These are phyloP conservation scores for Bos indicus DNA, from an alignment of 2,113 vertebrate species.

Conservation along the genomic window DNA sequence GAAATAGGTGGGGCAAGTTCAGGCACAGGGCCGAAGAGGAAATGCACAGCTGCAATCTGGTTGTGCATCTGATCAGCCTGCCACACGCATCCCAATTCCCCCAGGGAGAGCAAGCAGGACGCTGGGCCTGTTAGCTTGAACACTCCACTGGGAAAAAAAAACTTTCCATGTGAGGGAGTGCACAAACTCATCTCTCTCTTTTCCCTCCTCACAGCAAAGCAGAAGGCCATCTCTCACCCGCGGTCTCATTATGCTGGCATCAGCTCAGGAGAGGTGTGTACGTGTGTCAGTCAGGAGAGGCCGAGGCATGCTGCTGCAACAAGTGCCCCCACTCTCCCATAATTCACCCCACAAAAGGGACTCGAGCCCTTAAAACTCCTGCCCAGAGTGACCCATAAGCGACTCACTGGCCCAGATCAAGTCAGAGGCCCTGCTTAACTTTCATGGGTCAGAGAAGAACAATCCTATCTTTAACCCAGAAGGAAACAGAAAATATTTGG, in stretches of 20 bases:
- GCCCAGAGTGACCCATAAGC: background rate
- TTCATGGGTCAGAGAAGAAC: background rate
- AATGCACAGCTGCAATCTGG: background rate
- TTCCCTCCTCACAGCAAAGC: background rate
- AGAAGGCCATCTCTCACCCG: background rate
- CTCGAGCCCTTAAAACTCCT: background rate
- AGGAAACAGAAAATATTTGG: background rate
- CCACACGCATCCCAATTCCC: background rate
- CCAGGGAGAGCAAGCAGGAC: fast-evolving
- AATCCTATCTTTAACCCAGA: background rate
- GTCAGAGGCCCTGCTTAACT: background rate
- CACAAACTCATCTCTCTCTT: background rate
- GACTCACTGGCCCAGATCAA: background rate
- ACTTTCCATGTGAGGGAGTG: background rate
- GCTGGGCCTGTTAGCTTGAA: background rate
- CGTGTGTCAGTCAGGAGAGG: background rate
- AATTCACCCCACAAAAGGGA: background rate
- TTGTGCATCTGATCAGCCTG: background rate
- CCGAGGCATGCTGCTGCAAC: background rate
- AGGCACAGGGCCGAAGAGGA: background rate
- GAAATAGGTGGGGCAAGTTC: background rate
- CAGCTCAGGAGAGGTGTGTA: background rate
- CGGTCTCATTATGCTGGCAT: fast-evolving
- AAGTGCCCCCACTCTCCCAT: background rate
- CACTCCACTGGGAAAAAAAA: background rate